Evolutionary conservation across 2,797 vertebrate genomes (phyloP).

Genomic region (Telmatherina bonti): DNA sequence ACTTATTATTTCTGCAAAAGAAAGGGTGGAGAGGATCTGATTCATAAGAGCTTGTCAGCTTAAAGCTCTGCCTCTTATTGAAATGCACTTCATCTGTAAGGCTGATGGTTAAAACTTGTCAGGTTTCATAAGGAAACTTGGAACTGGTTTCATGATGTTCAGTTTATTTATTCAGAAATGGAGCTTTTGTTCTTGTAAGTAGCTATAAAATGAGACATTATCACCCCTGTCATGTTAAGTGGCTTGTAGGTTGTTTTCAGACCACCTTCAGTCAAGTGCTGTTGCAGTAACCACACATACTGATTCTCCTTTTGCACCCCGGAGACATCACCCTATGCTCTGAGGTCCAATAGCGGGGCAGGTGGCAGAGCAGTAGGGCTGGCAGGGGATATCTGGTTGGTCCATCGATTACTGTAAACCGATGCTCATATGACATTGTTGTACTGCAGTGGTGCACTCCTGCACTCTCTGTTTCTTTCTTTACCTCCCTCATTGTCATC

Average conservation of each 20-base stretch:
- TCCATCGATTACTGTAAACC: constrained; percentile 75
- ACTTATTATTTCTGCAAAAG: not conserved
- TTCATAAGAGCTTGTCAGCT: not conserved
- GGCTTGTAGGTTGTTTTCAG: constrained; percentile 19
- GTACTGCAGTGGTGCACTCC: constrained; percentile 47
- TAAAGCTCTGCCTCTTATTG: not conserved
- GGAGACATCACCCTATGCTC: constrained; percentile 51
- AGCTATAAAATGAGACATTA: constrained; percentile 13
- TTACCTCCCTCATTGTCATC: constrained; percentile 6
- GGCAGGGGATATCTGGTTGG: constrained; percentile 46
- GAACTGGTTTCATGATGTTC: not conserved
- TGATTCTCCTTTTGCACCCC: constrained; percentile 2
- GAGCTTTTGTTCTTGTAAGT: not conserved
- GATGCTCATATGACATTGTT: constrained; percentile 75
- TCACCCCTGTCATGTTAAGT: not conserved
- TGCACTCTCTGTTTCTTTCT: constrained; percentile 22
- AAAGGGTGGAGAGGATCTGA: not conserved
- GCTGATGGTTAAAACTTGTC: no score
- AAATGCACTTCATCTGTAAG: not conserved
- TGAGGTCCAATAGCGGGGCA: constrained; percentile 46
- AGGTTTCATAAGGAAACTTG: no score
- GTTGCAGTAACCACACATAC: constrained; percentile 12
- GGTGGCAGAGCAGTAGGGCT: constrained; percentile 42
- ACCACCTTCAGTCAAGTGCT: constrained; percentile 6
- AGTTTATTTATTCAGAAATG: no score